Conservation (phyloP, 2,797 vertebrate species). For the Triplophysa bombifrons region DNA sequence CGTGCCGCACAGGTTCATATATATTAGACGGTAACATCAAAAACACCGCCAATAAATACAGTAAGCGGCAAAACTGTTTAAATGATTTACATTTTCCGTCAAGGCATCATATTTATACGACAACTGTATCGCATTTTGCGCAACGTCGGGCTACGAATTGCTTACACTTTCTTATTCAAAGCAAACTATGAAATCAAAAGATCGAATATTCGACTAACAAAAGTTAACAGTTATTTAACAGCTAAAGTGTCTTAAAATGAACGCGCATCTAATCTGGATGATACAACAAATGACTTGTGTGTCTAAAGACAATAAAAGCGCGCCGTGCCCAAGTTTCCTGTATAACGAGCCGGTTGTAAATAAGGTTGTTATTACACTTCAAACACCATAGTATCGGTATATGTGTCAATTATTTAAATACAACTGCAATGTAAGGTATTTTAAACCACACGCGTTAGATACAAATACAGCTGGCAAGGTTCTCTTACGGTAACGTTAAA, state of each 20-base stretch:
- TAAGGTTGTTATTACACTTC: not conserved
- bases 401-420: not conserved
- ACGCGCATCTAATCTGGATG: not conserved
- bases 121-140: not conserved
- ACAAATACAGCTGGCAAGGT: not conserved
- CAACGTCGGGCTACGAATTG: not conserved
- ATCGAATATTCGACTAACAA: not conserved
- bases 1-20: not conserved
- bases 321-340: conserved; percentile 39
- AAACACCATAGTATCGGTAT: not conserved
- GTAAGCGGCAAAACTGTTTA: not conserved
- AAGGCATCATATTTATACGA: not conserved
- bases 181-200: not conserved
- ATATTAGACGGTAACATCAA: not conserved
- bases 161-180: not conserved
- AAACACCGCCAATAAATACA: not conserved
- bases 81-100: too few species aligned
- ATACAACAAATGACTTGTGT: not conserved
- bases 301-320: conserved; percentile 15
- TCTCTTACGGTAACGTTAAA: not conserved
- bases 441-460: not conserved
- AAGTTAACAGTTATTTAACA: not conserved
- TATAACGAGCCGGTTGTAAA: not conserved
- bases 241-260: not conserved
- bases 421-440: not conserved